A percentile compares a stretch with the other conserved stretches of the same genome.
phyloP scores from a whole-genome alignment of 2,888 invertebrate genomes.

The Aspidiotus rigidus region DNA sequence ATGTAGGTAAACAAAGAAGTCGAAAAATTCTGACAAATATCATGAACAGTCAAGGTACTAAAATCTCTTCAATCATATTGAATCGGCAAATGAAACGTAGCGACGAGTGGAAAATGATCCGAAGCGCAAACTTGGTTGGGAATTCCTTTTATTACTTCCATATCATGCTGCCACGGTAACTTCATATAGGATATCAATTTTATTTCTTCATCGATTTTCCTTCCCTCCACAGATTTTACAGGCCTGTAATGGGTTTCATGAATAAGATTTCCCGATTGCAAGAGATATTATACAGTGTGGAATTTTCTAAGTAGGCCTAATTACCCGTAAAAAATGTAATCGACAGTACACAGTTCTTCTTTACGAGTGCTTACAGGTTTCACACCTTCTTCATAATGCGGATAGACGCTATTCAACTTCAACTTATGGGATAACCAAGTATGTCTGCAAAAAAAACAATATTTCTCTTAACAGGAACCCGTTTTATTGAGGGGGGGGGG shows the following conservation, averaged over 20 bases:
- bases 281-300: neutral
- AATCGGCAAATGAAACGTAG: constrained; percentile 48
- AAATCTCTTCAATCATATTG: too few relatives aligned
- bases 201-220: constrained; percentile 41
- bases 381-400: constrained; percentile 46
- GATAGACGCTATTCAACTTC: constrained; percentile 59
- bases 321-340: constrained; percentile 81
- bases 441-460: too few relatives aligned
- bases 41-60: too few relatives aligned
- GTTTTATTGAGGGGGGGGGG: too few relatives aligned
- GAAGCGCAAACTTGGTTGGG: constrained; percentile 69
- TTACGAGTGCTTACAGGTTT: constrained; percentile 68
- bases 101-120: constrained; percentile 75
- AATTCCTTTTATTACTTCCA: constrained; percentile 50
- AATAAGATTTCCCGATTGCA: neutral
- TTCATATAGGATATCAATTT: constrained; percentile 54
- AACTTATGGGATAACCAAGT: constrained; percentile 50
- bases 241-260: constrained; percentile 14
- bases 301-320: neutral
- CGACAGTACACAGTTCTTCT: constrained; percentile 66
- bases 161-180: constrained; percentile 56
- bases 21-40: too few relatives aligned
- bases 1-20: too few relatives aligned
- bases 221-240: neutral
- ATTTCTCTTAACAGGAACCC: too few relatives aligned